Evolutionary conservation across 2,888 invertebrate species (phyloP), one percentile per base, ranked within the genome.

Genomic region (Laothoe populi): DNA sequence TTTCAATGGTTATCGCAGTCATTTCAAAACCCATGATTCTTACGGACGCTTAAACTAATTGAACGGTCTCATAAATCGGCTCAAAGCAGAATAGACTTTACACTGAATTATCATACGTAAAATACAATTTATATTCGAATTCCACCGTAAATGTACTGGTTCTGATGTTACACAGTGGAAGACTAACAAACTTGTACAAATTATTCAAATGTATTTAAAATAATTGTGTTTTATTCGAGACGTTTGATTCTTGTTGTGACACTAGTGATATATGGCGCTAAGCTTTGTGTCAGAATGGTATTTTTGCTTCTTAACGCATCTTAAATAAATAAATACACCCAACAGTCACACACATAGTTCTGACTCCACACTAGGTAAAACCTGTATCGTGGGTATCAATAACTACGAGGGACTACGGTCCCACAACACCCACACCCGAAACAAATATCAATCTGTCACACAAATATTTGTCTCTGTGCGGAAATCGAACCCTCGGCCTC

Each of bases 151-250:
- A 24, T n/a, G 45, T 45, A 21, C 31, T 16, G 16, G 42, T 45
- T 21, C 45, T 19, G 0, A 16, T 16, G 5, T 42, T 42, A 13
- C 31, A 31, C 31, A 42, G 3, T n/a, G 16, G 16, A 42, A 42
- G 8, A 44, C 19, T 21, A 44, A 19, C 19, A 40, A 13, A 40
- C 40, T 13, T 13, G 31, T 31, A 31, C 31, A 31, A 31, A 45
- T 21, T 21, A 45, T 49, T 49, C 49, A 26, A 49, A 49, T 49
- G 10, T 10, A 49, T 49, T 31, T 31, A 16, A 19, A 46, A 23
- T 11, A 46, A 46, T 46, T 19, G n/a, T 44, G 19, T 44, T 46
- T 45, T 23, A 46, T 46, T 24, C 46, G 13, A 46, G 2, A 44
- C 44, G 3, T 10, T 24, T 16, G 7, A 4, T 46, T 24, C 23